phyloP scores from a whole-genome alignment of 2,888 invertebrate species.

The Mesochorus sp. region DNA sequence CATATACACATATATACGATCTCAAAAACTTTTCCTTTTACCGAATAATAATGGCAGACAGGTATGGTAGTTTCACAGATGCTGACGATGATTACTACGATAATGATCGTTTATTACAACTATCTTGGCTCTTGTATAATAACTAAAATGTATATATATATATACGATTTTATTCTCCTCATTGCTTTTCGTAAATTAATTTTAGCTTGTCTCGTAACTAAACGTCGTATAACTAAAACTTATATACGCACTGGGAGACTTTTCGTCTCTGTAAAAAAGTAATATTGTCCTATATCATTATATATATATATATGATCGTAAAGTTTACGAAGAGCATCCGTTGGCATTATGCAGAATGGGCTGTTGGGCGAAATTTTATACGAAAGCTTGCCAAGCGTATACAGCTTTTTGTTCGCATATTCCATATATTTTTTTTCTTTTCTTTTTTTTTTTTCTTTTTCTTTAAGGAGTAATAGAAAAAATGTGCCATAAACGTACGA shows the following conservation, averaged over 20 bases:
- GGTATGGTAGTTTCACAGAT: not conserved
- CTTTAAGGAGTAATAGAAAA: not conserved
- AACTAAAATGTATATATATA: not conserved
- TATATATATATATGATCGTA: slow-evolving; percentile 5
- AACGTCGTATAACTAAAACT: not conserved
- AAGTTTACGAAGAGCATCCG: no score
- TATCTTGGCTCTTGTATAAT: not conserved
- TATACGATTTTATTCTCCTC: not conserved
- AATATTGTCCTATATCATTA: not conserved
- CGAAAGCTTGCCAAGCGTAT: slow-evolving; percentile 14
- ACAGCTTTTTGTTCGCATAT: not conserved
- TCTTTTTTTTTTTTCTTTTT: not conserved
- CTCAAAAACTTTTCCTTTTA: not conserved
- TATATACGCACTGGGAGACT: not conserved
- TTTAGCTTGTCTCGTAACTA: slow-evolving; percentile 5
- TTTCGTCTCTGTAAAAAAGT: not conserved
- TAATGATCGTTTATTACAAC: slow-evolving; percentile 22
- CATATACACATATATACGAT: not conserved
- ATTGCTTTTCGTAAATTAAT: not conserved
- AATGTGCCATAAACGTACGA: not conserved
- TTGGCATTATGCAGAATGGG: slow-evolving; percentile 32
- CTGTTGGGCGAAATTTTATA: slow-evolving; percentile 29
- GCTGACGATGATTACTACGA: slow-evolving; percentile 8
- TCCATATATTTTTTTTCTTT: not conserved
- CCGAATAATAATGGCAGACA: slow-evolving; percentile 1